phyloP scores from a whole-genome alignment of 2,113 vertebrate genomes.

The Crotalus tigris region DNA sequence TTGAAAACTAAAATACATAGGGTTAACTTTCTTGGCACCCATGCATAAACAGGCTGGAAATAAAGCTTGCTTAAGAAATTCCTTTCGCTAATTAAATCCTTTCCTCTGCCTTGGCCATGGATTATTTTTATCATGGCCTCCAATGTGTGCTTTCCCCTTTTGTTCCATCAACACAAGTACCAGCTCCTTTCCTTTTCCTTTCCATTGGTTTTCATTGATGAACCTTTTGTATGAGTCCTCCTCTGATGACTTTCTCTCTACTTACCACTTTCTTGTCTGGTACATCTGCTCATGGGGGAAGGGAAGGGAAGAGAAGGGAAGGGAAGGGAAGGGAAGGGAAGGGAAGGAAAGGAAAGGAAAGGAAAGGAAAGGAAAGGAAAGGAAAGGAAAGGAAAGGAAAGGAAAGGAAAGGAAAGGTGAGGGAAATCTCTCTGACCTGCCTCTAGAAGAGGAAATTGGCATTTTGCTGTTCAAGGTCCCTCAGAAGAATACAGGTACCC shows the following conservation, averaged over 20 bases:
- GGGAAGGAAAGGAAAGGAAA: too few relatives aligned
- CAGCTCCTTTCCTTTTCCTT: too few relatives aligned
- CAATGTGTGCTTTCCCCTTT: neutral
- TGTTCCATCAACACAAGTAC: neutral
- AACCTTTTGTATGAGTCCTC: neutral
- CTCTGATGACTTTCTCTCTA: neutral
- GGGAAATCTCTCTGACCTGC: too few relatives aligned
- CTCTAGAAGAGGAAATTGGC: neutral
- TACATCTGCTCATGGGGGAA: neutral
- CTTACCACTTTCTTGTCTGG: neutral
- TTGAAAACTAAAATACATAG: neutral
- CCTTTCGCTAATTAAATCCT: neutral
- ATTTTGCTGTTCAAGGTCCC: neutral
- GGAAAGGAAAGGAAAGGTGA: too few relatives aligned
- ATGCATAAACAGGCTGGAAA: neutral
- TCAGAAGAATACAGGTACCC: too few relatives aligned
- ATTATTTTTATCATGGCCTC: neutral
- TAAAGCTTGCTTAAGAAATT: neutral
- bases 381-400: too few relatives aligned
- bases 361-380: too few relatives aligned
- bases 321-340: neutral
- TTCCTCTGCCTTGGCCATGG: neutral
- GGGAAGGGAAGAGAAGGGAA: neutral
- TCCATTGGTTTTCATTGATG: too few relatives aligned
- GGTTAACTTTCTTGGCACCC: neutral